Conservation (phyloP, 1,140 invertebrate species). For the Paraescarpia echinospica region DNA sequence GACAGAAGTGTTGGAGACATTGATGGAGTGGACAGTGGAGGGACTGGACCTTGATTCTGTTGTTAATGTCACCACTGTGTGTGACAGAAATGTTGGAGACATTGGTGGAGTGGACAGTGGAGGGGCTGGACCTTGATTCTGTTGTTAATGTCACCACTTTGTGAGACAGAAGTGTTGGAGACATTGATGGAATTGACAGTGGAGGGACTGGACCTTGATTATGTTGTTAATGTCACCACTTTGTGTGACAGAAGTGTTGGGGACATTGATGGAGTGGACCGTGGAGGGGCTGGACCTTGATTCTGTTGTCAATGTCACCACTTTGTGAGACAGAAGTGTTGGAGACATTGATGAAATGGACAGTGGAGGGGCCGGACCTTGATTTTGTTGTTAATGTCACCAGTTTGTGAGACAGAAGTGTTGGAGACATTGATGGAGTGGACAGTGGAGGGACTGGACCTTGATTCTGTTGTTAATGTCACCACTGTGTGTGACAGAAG, state of each 20-base stretch:
- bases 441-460: neutral
- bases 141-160: neutral
- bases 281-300: slow-evolving; percentile 80
- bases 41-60: slow-evolving; percentile 80
- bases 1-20: slow-evolving; percentile 59
- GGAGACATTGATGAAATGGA: slow-evolving; percentile 66
- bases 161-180: neutral
- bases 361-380: slow-evolving; percentile 77
- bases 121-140: neutral
- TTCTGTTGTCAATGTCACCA: slow-evolving; percentile 65
- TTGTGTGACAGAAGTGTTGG: slow-evolving; percentile 38
- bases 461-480: neutral
- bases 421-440: neutral
- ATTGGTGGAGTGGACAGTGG: neutral
- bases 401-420: neutral
- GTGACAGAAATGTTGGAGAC: neutral
- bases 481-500: neutral
- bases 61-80: neutral
- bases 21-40: slow-evolving; percentile 70
- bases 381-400: slow-evolving; percentile 59
- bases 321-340: slow-evolving; percentile 54
- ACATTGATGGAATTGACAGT: neutral
- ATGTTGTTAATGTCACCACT: neutral
- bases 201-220: neutral
- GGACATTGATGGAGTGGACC: slow-evolving; percentile 67